Evolutionary conservation across 1,140 invertebrate genomes (phyloP).

Genomic region (Elymnias hypermnestra): DNA sequence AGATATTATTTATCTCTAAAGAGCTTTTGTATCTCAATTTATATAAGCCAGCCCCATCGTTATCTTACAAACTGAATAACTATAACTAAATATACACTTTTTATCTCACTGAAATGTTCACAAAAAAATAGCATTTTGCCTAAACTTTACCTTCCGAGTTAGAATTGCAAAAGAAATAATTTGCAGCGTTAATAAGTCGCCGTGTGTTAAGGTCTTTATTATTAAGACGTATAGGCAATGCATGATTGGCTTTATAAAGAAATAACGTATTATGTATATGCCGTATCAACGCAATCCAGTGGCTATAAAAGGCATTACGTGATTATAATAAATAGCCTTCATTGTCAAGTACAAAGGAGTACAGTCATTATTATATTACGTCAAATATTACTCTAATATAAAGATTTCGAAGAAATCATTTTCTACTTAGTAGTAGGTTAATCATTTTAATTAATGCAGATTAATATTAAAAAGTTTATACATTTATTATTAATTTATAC

Average conservation of each 20-base stretch:
- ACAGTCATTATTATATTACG: constrained; percentile 18
- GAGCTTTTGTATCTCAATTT: too few relatives aligned
- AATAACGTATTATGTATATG: neutral
- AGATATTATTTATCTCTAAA: too few relatives aligned
- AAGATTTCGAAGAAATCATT: constrained; percentile 54
- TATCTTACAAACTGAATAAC: too few relatives aligned
- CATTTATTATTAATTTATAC: constrained; percentile 26
- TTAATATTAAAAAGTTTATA: constrained; percentile 17
- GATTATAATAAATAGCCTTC: constrained; percentile 7
- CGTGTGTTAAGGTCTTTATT: neutral
- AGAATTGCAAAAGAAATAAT: too few relatives aligned
- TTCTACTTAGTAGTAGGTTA: constrained; percentile 18
- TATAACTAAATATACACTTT: too few relatives aligned
- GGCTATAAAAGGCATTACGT: neutral
- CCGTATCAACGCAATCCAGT: neutral
- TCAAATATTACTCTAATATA: constrained; percentile 12
- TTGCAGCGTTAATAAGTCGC: neutral
- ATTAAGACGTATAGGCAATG: neutral
- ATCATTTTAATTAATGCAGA: constrained; percentile 18
- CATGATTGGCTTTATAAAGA: constrained; percentile 3
- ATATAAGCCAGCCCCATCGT: too few relatives aligned
- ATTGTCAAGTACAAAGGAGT: constrained; percentile 26
- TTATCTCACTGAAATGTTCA: too few relatives aligned
- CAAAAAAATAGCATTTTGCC: too few relatives aligned
- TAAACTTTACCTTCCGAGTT: too few relatives aligned